phyloP scores from a whole-genome alignment of 2,888 invertebrate species.

The Mycalesis mineus region DNA sequence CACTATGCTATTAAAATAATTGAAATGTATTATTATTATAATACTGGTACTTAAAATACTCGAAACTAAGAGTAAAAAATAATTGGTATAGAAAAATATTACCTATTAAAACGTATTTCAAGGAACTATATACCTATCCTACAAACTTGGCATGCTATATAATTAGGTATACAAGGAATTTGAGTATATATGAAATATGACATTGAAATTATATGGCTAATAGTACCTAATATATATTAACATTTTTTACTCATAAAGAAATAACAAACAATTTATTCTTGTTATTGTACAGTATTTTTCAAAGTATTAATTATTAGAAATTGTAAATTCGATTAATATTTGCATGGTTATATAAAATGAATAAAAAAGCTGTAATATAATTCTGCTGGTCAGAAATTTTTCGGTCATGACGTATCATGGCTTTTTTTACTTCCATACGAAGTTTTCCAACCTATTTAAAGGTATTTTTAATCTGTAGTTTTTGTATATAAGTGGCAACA shows the following conservation, averaged over 20 bases:
- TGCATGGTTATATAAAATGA: conserved; percentile 12
- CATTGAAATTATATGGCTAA: neutral
- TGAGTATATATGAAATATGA: neutral
- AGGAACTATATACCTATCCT: too few relatives aligned
- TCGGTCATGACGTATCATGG: conserved; percentile 17
- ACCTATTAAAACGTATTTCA: too few relatives aligned
- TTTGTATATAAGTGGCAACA: conserved; percentile 25
- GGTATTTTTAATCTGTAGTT: conserved; percentile 42
- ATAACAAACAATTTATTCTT: conserved; percentile 18
- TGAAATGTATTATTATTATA: neutral
- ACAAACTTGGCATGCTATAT: too few relatives aligned
- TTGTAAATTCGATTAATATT: conserved; percentile 3
- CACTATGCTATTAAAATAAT: neutral
- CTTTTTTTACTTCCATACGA: conserved; percentile 46
- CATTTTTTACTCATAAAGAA: neutral
- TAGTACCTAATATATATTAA: neutral
- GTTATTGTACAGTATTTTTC: conserved; percentile 29
- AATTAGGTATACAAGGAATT: neutral
- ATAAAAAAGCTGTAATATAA: conserved; percentile 25
- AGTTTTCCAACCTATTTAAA: conserved; percentile 47
- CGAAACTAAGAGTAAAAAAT: neutral
- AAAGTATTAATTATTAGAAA: conserved; percentile 19
- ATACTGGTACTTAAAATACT: neutral
- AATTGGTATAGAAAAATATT: neutral
- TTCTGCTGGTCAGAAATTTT: conserved; percentile 59